Base-by-base conservation (phyloP, 2,113 vertebrate genomes). In the Argyrosomus japonicus region DNA sequence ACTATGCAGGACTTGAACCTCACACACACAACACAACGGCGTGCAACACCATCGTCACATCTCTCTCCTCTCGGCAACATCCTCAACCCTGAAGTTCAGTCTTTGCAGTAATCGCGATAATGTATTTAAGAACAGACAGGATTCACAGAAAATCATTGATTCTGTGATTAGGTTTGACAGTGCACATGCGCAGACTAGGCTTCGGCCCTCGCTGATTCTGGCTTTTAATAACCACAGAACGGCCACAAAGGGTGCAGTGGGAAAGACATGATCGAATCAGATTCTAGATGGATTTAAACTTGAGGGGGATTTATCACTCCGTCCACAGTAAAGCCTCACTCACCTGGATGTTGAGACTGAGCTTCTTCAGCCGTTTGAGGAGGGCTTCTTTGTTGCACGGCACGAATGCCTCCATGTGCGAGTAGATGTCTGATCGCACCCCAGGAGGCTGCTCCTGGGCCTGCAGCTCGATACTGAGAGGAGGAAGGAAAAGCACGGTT, bases 271-370 rank as follows among this genome's bases (percentile, higher is more conserved):
- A 8, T 17, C 11, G 2, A 54, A 56, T 53, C 65, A 29, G 23
- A n/a, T 21, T 73, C 40, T 17, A 57, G 45, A 81, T 81, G 53
- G 13, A 17, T 54, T 27, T 58, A 14, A 68, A 47, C 5, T 47
- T 13, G 48, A 29, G 45, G 15, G 43, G 19, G 14, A 53, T 75
- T 90, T 32, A 17, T 51, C 36, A 3, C 25, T 76, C 75, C 36
- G 75, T 78, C 47, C 56, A 27, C 48, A 63, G 36, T 36, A 29
- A 89, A 70, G 85, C 60, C 15, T 61, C 51, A 60, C 64, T 93
- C 94, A 99, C 98, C 97, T 99, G 98, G 56, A 99, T 96, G 63
- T 99, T 98, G 91, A 99, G 96, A 80, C 99, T 98, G 53, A 99
- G 91, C 92, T 99, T 99, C 94, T 97, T 99, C 63, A 99, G 92